Percentiles rank a stretch among this genome's conserved stretches.
Conservation (phyloP, 2,113 vertebrate species). For the Illadopsis cleaveri region DNA sequence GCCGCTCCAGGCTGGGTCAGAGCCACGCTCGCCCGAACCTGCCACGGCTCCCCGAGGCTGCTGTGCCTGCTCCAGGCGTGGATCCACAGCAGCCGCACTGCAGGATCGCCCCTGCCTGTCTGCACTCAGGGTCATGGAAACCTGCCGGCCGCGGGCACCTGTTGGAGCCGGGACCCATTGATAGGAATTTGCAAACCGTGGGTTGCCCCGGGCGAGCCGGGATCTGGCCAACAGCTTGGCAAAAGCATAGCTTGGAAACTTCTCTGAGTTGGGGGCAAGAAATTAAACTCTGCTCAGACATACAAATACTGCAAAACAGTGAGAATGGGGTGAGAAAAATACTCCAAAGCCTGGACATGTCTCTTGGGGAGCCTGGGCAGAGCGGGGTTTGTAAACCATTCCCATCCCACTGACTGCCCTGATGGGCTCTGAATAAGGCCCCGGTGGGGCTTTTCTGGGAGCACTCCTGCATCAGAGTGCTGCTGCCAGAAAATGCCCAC, state of each 20-base stretch:
- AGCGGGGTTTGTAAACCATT: neutral
- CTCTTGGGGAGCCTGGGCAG: neutral
- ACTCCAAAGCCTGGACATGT: neutral
- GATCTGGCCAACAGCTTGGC: neutral
- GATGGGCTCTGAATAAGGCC: accelerated
- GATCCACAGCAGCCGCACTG: accelerated
- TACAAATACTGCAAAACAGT: neutral
- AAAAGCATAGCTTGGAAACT: neutral
- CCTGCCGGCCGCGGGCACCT: neutral
- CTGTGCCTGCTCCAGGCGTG: accelerated
- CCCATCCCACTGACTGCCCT: neutral
- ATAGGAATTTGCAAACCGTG: neutral
- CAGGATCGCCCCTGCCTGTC: accelerated
- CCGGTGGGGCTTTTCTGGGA: neutral
- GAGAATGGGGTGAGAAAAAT: neutral
- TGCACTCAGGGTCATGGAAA: neutral
- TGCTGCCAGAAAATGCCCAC: neutral
- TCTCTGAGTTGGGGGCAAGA: accelerated
- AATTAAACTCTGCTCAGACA: neutral
- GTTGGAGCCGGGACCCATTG: neutral
- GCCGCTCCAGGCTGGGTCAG: accelerated
- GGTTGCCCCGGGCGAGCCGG: accelerated
- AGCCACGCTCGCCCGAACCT: accelerated
- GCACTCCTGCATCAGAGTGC: accelerated
- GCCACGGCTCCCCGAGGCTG: accelerated